Percentiles rank a stretch among this genome's conserved stretches.
phyloP scores from a whole-genome alignment of 2,797 vertebrate genomes.

The Nyctalus aviator region DNA sequence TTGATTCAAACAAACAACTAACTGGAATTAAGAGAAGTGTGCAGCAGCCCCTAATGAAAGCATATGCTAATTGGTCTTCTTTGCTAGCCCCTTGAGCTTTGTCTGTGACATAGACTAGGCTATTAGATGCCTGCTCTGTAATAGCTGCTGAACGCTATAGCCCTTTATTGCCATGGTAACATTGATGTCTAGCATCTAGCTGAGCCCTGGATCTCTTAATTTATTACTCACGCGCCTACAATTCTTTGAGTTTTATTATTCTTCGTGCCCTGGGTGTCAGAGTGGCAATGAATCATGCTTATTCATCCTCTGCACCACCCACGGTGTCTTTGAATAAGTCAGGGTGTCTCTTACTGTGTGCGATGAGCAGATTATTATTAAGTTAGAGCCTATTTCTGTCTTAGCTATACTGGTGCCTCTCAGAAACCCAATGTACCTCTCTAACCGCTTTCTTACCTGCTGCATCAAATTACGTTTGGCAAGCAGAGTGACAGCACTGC shows the following conservation, averaged over 20 bases:
- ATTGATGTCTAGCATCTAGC: constrained; percentile 80
- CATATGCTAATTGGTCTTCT: constrained; percentile 82
- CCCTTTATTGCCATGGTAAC: constrained; percentile 83
- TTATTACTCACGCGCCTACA: constrained; percentile 80
- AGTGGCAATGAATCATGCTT: constrained; percentile 83
- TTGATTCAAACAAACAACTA: constrained; percentile 81
- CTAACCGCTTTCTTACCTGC: constrained; percentile 61
- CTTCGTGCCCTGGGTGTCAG: constrained; percentile 77
- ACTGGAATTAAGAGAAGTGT: constrained; percentile 82
- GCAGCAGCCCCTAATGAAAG: constrained; percentile 76
- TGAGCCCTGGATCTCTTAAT: constrained; percentile 82
- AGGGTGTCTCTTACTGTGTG: constrained; percentile 80
- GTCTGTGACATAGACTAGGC: constrained; percentile 79
- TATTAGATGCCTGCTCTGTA: constrained; percentile 81
- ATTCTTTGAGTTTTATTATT: constrained; percentile 83
- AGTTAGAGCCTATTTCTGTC: constrained; percentile 77
- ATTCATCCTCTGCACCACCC: constrained; percentile 81
- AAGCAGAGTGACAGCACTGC: constrained; percentile 40
- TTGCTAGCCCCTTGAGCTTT: constrained; percentile 79
- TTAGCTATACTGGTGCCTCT: constrained; percentile 66
- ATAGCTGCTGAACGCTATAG: constrained; percentile 78
- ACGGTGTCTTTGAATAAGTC: constrained; percentile 82
- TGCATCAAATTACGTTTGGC: constrained; percentile 60
- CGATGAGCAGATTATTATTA: constrained; percentile 81
- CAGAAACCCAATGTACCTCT: constrained; percentile 63